Percentiles rank a stretch among this genome's conserved stretches.
Evolutionary conservation across 2,888 invertebrate genomes (phyloP).

Genomic region (Cephalotes varians): DNA sequence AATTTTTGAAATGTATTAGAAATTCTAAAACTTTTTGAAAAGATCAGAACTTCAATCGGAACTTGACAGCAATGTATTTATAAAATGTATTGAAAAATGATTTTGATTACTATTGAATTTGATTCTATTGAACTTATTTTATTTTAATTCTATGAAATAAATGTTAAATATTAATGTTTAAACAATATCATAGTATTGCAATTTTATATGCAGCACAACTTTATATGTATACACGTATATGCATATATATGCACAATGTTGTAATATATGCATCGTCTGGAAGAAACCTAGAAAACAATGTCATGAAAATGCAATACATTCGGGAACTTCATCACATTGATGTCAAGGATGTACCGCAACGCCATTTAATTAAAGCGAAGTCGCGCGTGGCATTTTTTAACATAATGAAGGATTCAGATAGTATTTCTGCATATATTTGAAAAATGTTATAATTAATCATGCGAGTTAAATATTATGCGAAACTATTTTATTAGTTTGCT

Average conservation of each 20-base stretch:
- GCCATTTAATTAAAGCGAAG: conserved; percentile 16
- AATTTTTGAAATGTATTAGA: not conserved
- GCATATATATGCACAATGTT: not conserved
- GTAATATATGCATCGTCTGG: not conserved
- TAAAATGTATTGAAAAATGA: too few relatives aligned
- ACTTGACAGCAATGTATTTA: not conserved
- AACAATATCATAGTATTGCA: not conserved
- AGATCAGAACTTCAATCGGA: not conserved
- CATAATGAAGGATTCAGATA: conserved; percentile 2
- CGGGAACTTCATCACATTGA: not conserved
- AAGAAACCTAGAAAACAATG: conserved; percentile 22
- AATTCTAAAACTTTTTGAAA: not conserved
- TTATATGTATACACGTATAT: not conserved
- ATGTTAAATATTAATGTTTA: not conserved
- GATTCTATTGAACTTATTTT: conserved; percentile 11
- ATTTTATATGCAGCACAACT: not conserved
- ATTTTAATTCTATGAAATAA: not conserved
- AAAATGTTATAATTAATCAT: conserved; percentile 1
- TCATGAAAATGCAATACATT: conserved; percentile 28
- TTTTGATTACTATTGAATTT: too few relatives aligned
- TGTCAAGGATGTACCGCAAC: conserved; percentile 18
- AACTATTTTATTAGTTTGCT: not conserved
- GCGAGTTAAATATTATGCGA: not conserved
- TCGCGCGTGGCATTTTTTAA: conserved; percentile 16
- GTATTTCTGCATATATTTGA: not conserved